A percentile compares a stretch with the other conserved stretches of the same genome.
phyloP scores from a whole-genome alignment of 2,113 vertebrate species.

The Accipiter cooperii region DNA sequence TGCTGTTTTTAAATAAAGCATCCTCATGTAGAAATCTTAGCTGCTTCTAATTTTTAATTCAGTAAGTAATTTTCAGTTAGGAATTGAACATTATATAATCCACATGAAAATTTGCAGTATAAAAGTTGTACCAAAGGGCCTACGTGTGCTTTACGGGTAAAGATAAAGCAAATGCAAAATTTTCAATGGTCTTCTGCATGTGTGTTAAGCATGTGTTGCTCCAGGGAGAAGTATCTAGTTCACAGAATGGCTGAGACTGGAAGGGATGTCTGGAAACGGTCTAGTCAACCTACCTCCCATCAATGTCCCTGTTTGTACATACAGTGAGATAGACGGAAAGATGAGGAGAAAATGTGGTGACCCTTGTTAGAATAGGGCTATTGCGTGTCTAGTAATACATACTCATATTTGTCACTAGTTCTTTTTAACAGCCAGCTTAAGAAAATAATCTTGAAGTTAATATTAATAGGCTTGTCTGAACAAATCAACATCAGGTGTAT shows the following conservation, averaged over 20 bases:
- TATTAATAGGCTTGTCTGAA: neutral
- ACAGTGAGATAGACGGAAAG: neutral
- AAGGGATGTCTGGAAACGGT: neutral
- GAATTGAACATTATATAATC: neutral
- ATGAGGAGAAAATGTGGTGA: neutral
- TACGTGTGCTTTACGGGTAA: neutral
- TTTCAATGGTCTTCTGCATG: neutral
- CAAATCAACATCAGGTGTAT: neutral
- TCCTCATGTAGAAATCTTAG: neutral
- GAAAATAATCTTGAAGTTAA: neutral
- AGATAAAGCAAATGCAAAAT: neutral
- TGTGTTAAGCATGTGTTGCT: neutral
- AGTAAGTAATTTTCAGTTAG: neutral
- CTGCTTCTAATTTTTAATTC: neutral
- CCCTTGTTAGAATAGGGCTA: neutral
- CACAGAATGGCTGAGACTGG: neutral
- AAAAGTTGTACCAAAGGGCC: neutral
- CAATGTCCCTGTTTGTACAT: accelerated
- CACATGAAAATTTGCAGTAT: neutral
- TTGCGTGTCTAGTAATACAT: neutral
- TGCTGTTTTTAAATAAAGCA: neutral
- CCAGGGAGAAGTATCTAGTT: neutral
- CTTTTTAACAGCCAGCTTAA: neutral
- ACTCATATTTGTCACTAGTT: neutral
- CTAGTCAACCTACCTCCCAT: neutral